Evolutionary conservation across 2,888 invertebrate genomes (phyloP).

Genomic region (Leucophora obtusa): DNA sequence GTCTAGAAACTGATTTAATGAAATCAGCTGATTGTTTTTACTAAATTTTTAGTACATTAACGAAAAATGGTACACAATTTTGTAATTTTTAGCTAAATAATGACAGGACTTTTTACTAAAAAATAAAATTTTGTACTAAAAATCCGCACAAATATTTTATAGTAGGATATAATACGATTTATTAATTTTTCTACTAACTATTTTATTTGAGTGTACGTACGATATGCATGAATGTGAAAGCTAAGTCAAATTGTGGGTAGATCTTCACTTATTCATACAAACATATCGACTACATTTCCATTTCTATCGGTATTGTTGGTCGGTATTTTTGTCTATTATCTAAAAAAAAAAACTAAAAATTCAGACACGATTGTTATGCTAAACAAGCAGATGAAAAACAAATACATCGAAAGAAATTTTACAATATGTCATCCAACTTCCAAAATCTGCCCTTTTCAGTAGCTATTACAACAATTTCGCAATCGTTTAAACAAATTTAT

Average conservation of each 20-base stretch:
- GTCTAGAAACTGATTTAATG: too few species aligned
- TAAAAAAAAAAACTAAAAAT: slow-evolving; percentile 10
- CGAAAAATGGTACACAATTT: too few species aligned
- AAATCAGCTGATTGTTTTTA: too few species aligned
- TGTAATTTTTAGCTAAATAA: too few species aligned
- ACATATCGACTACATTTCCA: slow-evolving; percentile 19
- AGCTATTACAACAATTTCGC: neutral
- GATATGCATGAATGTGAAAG: slow-evolving; percentile 45
- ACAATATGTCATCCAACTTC: slow-evolving; percentile 7
- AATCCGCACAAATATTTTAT: too few species aligned
- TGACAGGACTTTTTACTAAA: too few species aligned
- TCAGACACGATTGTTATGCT: slow-evolving; percentile 54
- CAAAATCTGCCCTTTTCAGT: slow-evolving; percentile 9
- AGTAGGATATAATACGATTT: too few species aligned
- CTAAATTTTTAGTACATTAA: too few species aligned
- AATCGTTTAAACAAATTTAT: too few species aligned
- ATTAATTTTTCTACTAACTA: too few species aligned
- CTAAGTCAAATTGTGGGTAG: slow-evolving; percentile 46
- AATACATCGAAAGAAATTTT: slow-evolving; percentile 10
- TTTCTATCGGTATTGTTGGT: slow-evolving; percentile 36
- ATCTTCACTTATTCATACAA: slow-evolving; percentile 22
- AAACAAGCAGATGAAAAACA: slow-evolving; percentile 40
- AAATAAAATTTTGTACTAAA: too few species aligned
- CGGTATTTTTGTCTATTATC: slow-evolving; percentile 52
- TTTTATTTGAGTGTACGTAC: too few species aligned